phyloP scores from a whole-genome alignment of 1,140 invertebrate species.

The Cryptotermes secundus region DNA sequence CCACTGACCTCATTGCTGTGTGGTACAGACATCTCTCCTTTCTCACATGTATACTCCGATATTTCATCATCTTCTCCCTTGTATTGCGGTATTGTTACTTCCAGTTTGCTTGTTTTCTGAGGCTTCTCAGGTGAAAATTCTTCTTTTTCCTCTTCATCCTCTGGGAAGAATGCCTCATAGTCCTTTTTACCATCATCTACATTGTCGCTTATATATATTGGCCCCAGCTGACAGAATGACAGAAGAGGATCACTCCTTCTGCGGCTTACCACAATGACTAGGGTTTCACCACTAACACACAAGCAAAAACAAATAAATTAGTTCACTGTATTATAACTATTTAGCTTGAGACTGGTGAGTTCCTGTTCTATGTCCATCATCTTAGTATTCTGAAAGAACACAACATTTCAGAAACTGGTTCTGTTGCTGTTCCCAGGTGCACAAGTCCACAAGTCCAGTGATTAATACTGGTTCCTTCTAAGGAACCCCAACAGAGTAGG shows the following conservation, averaged over 20 bases:
- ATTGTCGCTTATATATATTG: slow-evolving; percentile 42
- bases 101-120: background rate
- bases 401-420: too few species aligned
- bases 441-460: too few species aligned
- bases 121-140: background rate
- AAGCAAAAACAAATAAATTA: background rate
- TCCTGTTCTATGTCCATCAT: too few species aligned
- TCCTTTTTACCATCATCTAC: slow-evolving; percentile 39
- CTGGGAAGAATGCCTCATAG: slow-evolving; percentile 41
- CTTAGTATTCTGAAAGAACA: too few species aligned
- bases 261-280: slow-evolving; percentile 40
- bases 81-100: background rate
- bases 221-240: slow-evolving; percentile 39
- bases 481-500: too few species aligned
- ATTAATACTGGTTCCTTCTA: too few species aligned
- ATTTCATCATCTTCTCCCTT: background rate
- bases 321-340: too few species aligned
- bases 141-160: slow-evolving; percentile 21
- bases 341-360: too few species aligned
- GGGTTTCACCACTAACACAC: slow-evolving; percentile 36
- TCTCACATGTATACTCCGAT: background rate
- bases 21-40: background rate
- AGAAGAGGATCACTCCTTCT: slow-evolving; percentile 40
- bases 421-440: too few species aligned
- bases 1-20: background rate